Percentiles rank a stretch among this genome's conserved stretches.
Evolutionary conservation across 2,888 invertebrate species (phyloP).

Genomic region (Noctuana brunneofusca): DNA sequence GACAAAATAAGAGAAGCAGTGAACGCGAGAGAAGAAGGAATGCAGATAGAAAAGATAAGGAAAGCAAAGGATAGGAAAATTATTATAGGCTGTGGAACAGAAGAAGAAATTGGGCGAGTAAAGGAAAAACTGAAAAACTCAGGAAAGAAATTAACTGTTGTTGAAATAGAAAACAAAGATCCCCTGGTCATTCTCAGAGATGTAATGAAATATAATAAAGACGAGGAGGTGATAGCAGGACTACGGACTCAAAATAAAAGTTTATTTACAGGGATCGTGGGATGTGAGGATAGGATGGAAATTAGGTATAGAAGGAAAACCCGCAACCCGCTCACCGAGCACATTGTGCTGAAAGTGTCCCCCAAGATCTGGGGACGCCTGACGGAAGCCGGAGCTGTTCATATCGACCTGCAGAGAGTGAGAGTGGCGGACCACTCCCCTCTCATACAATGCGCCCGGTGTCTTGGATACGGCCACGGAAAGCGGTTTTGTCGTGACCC

Average conservation of each 20-base stretch:
- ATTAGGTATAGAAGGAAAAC: neutral
- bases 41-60: neutral
- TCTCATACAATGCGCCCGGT: neutral
- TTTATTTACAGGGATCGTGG: neutral
- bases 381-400: neutral
- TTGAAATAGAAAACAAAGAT: neutral
- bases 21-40: neutral
- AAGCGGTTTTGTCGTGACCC: neutral
- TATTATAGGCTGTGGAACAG: neutral
- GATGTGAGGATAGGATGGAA: neutral
- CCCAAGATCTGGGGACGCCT: neutral
- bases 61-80: slow-evolving; percentile 3
- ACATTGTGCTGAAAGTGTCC: neutral
- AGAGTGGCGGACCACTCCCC: neutral
- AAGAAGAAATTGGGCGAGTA: slow-evolving; percentile 3
- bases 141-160: neutral
- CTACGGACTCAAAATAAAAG: slow-evolving; percentile 2
- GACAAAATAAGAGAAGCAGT: neutral
- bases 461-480: neutral
- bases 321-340: neutral
- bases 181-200: neutral
- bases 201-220: neutral
- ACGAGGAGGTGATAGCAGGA: neutral
- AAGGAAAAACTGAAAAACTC: neutral
- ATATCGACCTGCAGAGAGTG: neutral